These are phyloP conservation scores for Caenorhabditis drosophilae DNA, from an alignment of 2,888 invertebrate species.

Conservation along the genomic window DNA sequence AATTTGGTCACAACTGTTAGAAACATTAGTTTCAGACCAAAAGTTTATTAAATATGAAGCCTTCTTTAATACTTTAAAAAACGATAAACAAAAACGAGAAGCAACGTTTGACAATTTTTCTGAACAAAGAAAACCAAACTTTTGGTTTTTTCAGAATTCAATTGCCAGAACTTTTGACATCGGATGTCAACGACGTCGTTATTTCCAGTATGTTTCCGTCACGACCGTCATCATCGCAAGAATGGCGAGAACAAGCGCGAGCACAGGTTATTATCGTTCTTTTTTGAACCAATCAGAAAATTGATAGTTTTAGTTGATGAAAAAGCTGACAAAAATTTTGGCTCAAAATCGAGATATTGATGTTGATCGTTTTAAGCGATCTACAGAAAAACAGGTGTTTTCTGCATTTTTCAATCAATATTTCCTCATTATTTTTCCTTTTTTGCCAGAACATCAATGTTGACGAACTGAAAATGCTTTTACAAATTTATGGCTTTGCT, in stretches of 20 bases:
- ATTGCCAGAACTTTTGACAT: background rate
- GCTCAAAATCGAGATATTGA: background rate
- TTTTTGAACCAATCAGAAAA: background rate
- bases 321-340: background rate
- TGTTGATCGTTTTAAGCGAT: background rate
- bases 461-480: background rate
- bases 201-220: background rate
- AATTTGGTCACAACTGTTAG: constrained; percentile 20
- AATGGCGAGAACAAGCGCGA: background rate
- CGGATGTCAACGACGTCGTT: background rate
- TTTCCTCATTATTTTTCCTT: too few relatives aligned
- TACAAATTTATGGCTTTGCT: background rate
- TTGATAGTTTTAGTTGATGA: background rate
- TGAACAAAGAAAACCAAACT: too few relatives aligned
- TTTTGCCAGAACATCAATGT: background rate
- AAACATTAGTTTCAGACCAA: constrained; percentile 13
- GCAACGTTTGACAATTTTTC: too few relatives aligned
- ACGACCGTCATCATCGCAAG: background rate
- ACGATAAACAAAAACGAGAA: constrained; percentile 30
- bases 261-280: background rate
- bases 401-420: too few relatives aligned
- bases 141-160: background rate
- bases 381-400: background rate
- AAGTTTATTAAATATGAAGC: constrained; percentile 14
- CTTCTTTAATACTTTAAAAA: constrained; percentile 14